These are phyloP conservation scores for Dicyrtomina minuta DNA, from an alignment of 2,888 invertebrate genomes.

Conservation along the genomic window DNA sequence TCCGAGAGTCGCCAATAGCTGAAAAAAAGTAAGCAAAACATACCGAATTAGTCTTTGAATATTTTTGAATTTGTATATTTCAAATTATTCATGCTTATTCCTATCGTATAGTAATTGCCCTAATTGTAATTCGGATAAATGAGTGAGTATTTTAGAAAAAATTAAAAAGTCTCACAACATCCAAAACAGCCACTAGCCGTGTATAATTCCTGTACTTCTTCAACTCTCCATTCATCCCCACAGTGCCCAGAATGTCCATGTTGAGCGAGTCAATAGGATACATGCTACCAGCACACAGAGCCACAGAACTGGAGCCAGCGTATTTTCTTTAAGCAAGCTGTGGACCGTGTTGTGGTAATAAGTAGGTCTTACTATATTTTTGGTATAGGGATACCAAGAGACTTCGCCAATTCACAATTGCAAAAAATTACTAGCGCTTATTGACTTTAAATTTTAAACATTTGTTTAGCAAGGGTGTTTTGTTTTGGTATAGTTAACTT, in stretches of 20 bases:
- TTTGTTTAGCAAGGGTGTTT: too few relatives aligned
- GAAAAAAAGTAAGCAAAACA: slow-evolving; percentile 1
- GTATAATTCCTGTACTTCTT: slow-evolving; percentile 17
- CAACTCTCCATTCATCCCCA: background rate
- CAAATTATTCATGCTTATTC: background rate
- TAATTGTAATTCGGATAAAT: background rate
- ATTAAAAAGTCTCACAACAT: slow-evolving; percentile 11
- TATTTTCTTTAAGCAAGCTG: too few relatives aligned
- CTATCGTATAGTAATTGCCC: background rate
- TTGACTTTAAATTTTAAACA: too few relatives aligned
- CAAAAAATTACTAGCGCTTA: too few relatives aligned
- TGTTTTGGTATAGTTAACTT: too few relatives aligned
- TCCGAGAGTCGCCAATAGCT: slow-evolving; percentile 25
- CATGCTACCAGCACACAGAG: too few relatives aligned
- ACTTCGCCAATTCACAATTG: too few relatives aligned
- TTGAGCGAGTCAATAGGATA: background rate
- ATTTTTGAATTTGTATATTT: background rate
- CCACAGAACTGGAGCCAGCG: too few relatives aligned
- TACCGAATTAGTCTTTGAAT: too few relatives aligned
- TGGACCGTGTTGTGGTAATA: too few relatives aligned
- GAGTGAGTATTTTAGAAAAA: background rate
- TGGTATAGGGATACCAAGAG: too few relatives aligned
- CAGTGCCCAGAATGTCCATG: background rate
- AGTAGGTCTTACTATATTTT: too few relatives aligned
- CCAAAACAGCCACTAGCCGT: slow-evolving; percentile 21